Evolutionary conservation across 2,888 invertebrate genomes (phyloP), one percentile per base, ranked within the genome.

Genomic region (Parnassius mnemosyne): DNA sequence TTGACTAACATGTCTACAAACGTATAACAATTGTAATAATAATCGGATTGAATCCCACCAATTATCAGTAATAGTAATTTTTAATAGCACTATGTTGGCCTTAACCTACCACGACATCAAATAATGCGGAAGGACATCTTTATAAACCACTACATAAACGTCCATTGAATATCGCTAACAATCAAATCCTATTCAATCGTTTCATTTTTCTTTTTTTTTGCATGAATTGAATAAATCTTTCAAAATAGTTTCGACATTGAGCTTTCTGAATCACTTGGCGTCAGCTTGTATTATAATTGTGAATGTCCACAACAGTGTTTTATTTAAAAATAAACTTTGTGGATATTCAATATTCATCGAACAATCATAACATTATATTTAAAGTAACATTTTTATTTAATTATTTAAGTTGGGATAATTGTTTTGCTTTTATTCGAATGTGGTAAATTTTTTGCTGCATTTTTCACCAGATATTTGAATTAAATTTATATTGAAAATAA

Each of bases 81-180:
- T 52, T 16, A 60, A 63, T 51, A 13, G 41, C 57, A 25, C 20
- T 47, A 10, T 47, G 43, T 41, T 51, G 63, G 56, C 63, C 63
- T 63, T 63, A 63, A 63, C 63, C 59, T 60, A 60, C 51, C 53
- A 60, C 56, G 60, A 60, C 53, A 60, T 13, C 50, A 44, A 59
- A 63, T 63, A 59, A 63, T 57, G 60, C 63, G 60, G 63, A 63
- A 63, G 63, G 63, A 63, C 63, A 60, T 49, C n/a, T 34, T 43
- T 56, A 56, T 41, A 60, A 59, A 60, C 60, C 47, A 52, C 56
- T 49, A 60, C 52, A 63, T 47, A 60, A 63, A 60, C 49, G 63
- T 63, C 56, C 52, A 56, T 60, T 53, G 53, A 60, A 56, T 56
- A 56, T 59, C 53, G 61, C 25, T 51, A 34, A 43, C 9, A 25